phyloP scores from a whole-genome alignment of 1,140 invertebrate species.

The Saccostrea cuccullata region DNA sequence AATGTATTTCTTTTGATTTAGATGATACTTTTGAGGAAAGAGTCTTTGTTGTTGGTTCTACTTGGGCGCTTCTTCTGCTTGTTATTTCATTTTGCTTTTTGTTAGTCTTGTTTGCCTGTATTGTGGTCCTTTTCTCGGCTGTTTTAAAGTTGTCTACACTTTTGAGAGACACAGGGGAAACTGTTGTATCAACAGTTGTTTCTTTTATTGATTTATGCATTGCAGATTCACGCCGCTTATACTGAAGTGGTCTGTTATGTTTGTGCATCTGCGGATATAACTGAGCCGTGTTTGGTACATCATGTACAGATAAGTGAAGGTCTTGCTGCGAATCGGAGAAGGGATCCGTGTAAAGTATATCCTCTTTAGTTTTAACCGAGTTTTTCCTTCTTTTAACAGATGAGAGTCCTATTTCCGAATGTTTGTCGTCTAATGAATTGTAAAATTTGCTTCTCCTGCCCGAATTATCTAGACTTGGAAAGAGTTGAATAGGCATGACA shows the following conservation, averaged over 20 bases:
- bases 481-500: slow-evolving; percentile 9
- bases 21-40: not conserved
- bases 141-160: not conserved
- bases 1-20: not conserved
- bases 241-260: not conserved
- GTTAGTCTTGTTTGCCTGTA: not conserved
- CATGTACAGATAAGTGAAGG: slow-evolving; percentile 14
- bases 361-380: not conserved
- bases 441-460: not conserved
- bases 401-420: not conserved
- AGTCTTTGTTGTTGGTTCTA: not conserved
- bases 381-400: not conserved
- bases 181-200: not conserved
- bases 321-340: not conserved
- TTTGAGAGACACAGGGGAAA: not conserved
- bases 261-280: slow-evolving; percentile 6
- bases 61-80: not conserved
- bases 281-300: not conserved
- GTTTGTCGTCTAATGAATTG: slow-evolving; percentile 18
- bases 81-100: not conserved
- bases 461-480: not conserved
- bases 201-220: slow-evolving; percentile 10
- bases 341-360: not conserved
- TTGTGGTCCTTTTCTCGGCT: not conserved
- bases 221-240: not conserved